Evolutionary conservation across 2,888 invertebrate species (phyloP), one percentile per base, ranked within the genome.

Genomic region (Ormia ochracea): DNA sequence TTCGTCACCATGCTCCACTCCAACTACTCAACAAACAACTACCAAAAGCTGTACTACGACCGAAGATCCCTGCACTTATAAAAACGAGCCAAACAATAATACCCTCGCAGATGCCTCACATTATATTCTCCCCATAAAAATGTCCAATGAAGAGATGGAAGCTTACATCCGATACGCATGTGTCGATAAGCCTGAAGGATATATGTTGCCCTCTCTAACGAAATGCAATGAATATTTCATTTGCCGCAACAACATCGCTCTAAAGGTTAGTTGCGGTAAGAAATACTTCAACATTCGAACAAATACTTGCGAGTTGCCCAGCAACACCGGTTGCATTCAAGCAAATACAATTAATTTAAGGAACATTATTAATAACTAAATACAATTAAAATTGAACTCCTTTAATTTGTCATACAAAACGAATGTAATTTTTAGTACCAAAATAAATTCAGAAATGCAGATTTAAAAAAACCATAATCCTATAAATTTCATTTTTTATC

Each of bases 151-250:
- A 4, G 68, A 86, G 80, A 82, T 85, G 48, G 72, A 82, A 17
- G 43, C 82, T 6, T 86, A 86, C 52, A 82, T 83, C 0, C 75
- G 61, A 19, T 84, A 78, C 45, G 85, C 84, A 21, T 87, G 87
- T 63, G 73, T 61, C 3, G 83, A 82, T 28, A 88, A 88, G 73
- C 83, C 84, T n/a, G 83, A 87, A 28, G 88, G 88, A 12, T 86
- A 85, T 66, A 75, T 88, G 82, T 33, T 88, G 26, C 86, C 88
- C 12, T 87, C 87, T 0, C 68, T 86, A 10, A 84, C 82, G 19
- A 88, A 85, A 81, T 88, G 87, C 77, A 87, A 82, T 75, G 84
- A 87, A 69, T 87, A 88, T 70, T 87, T 84, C 23, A 84, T 87
- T 79, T 87, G 88, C 43, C 86, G 85, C n/a, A 83, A 84, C 23